phyloP scores from a whole-genome alignment of 2,888 invertebrate genomes.

The Sphinx pinastri region DNA sequence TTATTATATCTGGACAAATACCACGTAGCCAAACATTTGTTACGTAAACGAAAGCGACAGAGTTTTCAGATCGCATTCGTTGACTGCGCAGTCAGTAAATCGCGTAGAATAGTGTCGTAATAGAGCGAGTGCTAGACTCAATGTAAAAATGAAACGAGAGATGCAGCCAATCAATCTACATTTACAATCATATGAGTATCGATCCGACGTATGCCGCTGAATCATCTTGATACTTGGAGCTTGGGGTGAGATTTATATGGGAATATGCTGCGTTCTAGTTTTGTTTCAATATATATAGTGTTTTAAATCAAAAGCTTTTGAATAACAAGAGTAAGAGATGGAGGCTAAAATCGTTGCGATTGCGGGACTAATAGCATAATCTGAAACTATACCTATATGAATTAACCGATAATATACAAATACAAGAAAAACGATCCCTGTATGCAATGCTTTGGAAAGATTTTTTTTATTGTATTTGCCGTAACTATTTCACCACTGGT shows the following conservation, averaged over 20 bases:
- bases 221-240: slow-evolving; percentile 49
- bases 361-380: too few relatives aligned
- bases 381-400: too few relatives aligned
- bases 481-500: too few relatives aligned
- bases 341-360: too few relatives aligned
- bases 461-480: too few relatives aligned
- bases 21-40: slow-evolving; percentile 2
- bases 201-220: slow-evolving; percentile 47
- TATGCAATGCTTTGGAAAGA: too few relatives aligned
- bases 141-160: slow-evolving; percentile 71
- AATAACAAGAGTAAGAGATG: too few relatives aligned
- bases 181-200: slow-evolving; percentile 82
- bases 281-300: too few relatives aligned
- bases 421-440: too few relatives aligned
- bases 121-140: slow-evolving; percentile 56
- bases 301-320: too few relatives aligned
- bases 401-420: too few relatives aligned
- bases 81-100: slow-evolving; percentile 53
- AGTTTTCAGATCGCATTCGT: slow-evolving; percentile 31
- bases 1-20: not conserved
- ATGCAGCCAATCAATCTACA: slow-evolving; percentile 80
- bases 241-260: not conserved
- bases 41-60: slow-evolving; percentile 34
- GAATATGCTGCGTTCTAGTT: too few relatives aligned
- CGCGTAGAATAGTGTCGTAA: slow-evolving; percentile 68